phyloP scores from a whole-genome alignment of 2,888 invertebrate genomes.

The Mermis nigrescens region DNA sequence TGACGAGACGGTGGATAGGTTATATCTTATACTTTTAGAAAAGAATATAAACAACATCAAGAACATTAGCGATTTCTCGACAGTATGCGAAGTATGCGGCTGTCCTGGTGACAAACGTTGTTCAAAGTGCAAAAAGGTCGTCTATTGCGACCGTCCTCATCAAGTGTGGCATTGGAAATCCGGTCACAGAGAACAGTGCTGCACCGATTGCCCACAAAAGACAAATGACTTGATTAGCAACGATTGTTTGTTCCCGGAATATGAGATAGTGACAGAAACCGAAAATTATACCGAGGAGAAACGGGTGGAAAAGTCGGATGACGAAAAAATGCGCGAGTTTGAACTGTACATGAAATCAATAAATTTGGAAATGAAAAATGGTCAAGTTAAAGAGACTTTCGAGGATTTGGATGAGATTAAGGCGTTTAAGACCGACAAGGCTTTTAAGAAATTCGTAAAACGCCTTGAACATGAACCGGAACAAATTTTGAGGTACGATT shows the following conservation, averaged over 20 bases:
- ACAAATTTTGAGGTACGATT: constrained; percentile 46
- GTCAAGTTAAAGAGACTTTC: constrained; percentile 17
- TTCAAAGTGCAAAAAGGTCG: constrained; percentile 53
- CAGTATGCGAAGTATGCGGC: constrained; percentile 18
- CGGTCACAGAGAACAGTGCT: constrained; percentile 48
- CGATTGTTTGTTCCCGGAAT: constrained; percentile 32
- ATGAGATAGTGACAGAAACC: constrained; percentile 17
- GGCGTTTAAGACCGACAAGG: constrained; percentile 47
- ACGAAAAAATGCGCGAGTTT: constrained; percentile 40
- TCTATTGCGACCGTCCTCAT: constrained; percentile 64
- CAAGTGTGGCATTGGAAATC: constrained; percentile 68
- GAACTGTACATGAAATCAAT: constrained; percentile 35
- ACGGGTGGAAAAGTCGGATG: constrained; percentile 13
- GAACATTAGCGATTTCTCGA: background rate
- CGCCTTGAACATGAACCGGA: constrained; percentile 50
- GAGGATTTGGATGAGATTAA: constrained; percentile 17
- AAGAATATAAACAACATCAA: too few species aligned
- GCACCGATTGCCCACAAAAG: too few species aligned
- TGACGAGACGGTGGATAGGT: too few species aligned
- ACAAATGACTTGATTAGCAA: constrained; percentile 13
- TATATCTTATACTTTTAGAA: too few species aligned
- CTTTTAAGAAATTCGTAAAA: constrained; percentile 56
- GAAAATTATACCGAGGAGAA: constrained; percentile 2
- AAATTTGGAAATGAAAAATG: constrained; percentile 1
- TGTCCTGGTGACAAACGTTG: constrained; percentile 45